Conservation (phyloP, 2,888 invertebrate genomes). For the Bimastos eiseni region DNA sequence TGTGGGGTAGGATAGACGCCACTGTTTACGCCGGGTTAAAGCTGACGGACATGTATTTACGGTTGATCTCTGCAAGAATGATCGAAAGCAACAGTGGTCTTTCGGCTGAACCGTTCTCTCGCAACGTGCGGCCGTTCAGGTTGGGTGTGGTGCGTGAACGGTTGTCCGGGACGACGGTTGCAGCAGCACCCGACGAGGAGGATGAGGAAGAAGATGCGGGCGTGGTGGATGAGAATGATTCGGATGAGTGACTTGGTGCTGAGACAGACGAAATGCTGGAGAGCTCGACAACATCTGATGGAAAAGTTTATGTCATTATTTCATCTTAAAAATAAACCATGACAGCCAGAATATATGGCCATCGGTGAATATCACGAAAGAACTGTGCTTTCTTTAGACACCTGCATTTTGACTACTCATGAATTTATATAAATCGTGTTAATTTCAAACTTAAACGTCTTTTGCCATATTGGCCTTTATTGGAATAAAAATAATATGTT, state of each 20-base stretch:
- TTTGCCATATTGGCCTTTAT: too few relatives aligned
- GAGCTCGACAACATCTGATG: neutral
- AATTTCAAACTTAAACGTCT: too few relatives aligned
- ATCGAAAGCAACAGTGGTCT: neutral
- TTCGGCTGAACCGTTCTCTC: neutral
- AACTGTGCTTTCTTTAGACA: too few relatives aligned
- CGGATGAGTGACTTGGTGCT: neutral
- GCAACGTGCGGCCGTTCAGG: neutral
- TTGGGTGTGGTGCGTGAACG: neutral
- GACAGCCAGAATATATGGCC: too few relatives aligned
- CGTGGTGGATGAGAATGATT: neutral
- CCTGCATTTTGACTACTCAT: too few relatives aligned
- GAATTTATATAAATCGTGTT: too few relatives aligned
- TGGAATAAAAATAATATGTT: too few relatives aligned
- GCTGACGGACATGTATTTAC: conserved; percentile 19
- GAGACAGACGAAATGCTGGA: neutral
- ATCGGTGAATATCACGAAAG: too few relatives aligned
- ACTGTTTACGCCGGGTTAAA: neutral
- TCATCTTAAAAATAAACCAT: too few relatives aligned
- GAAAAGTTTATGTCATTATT: neutral
- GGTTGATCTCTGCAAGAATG: neutral
- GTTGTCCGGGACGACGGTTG: neutral
- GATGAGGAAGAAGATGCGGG: neutral
- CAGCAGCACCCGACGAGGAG: neutral
- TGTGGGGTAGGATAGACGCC: too few relatives aligned